Evolutionary conservation across 2,113 vertebrate genomes (phyloP).

Genomic region (Chionodraco myersi): DNA sequence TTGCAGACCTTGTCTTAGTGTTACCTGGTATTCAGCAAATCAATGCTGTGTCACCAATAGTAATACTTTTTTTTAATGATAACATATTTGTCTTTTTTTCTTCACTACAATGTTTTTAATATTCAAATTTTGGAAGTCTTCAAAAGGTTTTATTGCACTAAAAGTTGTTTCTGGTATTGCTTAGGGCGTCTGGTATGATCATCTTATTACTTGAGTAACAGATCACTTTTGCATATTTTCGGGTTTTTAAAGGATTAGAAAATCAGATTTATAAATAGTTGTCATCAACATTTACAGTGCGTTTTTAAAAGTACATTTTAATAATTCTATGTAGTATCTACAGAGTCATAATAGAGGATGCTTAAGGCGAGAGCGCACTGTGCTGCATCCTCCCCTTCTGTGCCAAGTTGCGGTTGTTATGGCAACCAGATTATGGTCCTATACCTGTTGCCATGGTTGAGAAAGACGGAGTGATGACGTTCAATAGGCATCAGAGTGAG

Average conservation of each 20-base stretch:
- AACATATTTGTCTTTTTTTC: neutral
- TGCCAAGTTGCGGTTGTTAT: constrained; percentile 81
- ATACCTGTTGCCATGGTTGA: constrained; percentile 83
- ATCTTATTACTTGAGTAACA: constrained; percentile 70
- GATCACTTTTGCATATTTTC: constrained; percentile 45
- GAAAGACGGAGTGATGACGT: constrained; percentile 71
- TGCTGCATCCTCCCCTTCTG: constrained; percentile 67
- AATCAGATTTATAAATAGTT: constrained; percentile 25
- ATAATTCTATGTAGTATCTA: constrained; percentile 16
- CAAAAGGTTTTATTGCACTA: constrained; percentile 6
- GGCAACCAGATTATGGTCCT: constrained; percentile 76
- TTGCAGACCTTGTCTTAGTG: neutral
- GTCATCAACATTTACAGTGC: constrained; percentile 17
- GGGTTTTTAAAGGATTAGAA: constrained; percentile 36
- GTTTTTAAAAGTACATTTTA: constrained; percentile 5
- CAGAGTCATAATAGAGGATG: constrained; percentile 11
- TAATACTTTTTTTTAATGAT: neutral
- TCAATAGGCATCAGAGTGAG: constrained; percentile 61
- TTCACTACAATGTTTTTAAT: neutral
- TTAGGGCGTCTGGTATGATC: constrained; percentile 41
- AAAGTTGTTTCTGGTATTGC: constrained; percentile 35
- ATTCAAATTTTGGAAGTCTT: neutral
- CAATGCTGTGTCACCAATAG: neutral
- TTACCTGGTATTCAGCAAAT: constrained; percentile 3
- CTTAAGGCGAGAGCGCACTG: constrained; percentile 45